A percentile compares a stretch with the other conserved stretches of the same genome.
Evolutionary conservation across 2,113 vertebrate genomes (phyloP).

Genomic region (Lamprotornis superbus): DNA sequence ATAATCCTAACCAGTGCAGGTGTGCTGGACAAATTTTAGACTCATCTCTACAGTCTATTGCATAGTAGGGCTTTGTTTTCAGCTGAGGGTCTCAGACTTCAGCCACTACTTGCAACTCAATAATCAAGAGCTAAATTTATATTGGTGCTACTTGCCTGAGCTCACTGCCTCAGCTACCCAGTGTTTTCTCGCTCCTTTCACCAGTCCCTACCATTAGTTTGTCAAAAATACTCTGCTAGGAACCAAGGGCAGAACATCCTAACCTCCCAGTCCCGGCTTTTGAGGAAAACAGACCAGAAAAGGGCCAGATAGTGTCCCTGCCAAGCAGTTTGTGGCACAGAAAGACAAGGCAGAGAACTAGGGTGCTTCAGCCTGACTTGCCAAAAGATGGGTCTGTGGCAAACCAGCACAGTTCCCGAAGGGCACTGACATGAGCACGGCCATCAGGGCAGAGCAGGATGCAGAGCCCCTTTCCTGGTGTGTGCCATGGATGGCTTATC

Average conservation of each 20-base stretch:
- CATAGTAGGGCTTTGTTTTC: constrained; percentile 12
- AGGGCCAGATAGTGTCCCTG: accelerated
- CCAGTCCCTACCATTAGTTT: neutral
- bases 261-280: neutral
- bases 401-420: neutral
- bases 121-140: neutral
- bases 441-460: neutral
- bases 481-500: neutral
- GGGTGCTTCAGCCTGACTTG: neutral
- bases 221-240: neutral
- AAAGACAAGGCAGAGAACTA: neutral
- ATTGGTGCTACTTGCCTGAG: neutral
- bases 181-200: neutral
- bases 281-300: neutral
- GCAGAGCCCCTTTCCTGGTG: neutral
- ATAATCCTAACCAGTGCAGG: neutral
- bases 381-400: neutral
- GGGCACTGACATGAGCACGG: accelerated
- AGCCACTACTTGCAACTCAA: neutral
- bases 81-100: neutral
- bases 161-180: neutral
- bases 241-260: neutral
- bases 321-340: accelerated
- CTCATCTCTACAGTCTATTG: neutral
- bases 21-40: neutral